phyloP scores from a whole-genome alignment of 2,797 vertebrate genomes.

The Pygocentrus nattereri region DNA sequence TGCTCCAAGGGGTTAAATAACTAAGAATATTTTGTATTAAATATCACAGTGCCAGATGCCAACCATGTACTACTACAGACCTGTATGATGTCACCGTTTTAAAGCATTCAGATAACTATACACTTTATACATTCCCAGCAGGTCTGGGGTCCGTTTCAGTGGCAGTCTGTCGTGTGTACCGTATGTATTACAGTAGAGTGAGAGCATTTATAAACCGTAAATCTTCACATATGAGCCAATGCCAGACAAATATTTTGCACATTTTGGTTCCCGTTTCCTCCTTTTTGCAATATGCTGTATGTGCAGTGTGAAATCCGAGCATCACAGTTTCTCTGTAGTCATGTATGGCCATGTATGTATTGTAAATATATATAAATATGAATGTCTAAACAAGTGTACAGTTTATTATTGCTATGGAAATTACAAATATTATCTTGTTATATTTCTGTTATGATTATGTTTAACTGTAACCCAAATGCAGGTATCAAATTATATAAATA shows the following conservation, averaged over 20 bases:
- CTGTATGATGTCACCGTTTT: conserved; percentile 48
- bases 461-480: conserved; percentile 57
- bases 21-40: conserved; percentile 37
- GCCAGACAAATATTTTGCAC: conserved; percentile 41
- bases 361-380: conserved; percentile 54
- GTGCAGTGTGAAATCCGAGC: conserved; percentile 31
- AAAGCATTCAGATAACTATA: conserved; percentile 30
- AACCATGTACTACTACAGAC: conserved; percentile 39
- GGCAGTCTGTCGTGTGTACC: conserved; percentile 25
- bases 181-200: conserved; percentile 14
- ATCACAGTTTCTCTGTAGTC: conserved; percentile 30
- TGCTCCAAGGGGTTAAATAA: background rate
- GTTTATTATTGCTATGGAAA: conserved; percentile 54
- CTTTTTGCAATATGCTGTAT: conserved; percentile 36
- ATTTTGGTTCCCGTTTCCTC: conserved; percentile 25
- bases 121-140: conserved; percentile 54
- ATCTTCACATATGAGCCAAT: conserved; percentile 48
- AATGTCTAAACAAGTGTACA: conserved; percentile 48
- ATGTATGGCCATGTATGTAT: conserved; percentile 48
- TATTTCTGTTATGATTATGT: conserved; percentile 60
- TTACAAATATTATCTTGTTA: conserved; percentile 39
- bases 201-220: conserved; percentile 36
- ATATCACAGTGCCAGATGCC: conserved; percentile 45
- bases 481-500: conserved; percentile 59
- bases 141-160: conserved; percentile 57